Evolutionary conservation across 2,888 invertebrate species (phyloP), one percentile per base, ranked within the genome.

Genomic region (Xanthostigma xanthostigma): DNA sequence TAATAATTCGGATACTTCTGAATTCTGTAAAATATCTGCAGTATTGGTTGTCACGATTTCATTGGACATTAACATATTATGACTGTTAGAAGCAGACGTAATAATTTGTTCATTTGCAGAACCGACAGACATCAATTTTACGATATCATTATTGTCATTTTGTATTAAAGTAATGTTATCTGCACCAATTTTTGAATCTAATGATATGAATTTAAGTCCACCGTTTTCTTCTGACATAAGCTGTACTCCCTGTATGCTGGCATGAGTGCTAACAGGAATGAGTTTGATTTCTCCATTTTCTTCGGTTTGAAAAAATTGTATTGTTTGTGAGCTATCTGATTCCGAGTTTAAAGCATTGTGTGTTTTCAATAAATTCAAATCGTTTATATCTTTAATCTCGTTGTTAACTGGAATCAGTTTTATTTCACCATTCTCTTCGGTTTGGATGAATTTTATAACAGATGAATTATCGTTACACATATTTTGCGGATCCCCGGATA

Each of bases 231-330:
- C 14, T 10, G 44, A 12, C 12, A 68, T 58, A 44, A 68, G 67
- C 54, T 69, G 68, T 54, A 69, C 67, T 35, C 68, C n/a, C 10
- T 17, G 17, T 33, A 33, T 34, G 33, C 34, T 38, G 27, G 11
- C 27, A 33, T 36, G 17, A 37, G 40, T n/a, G 37, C 38, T 27
- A 33, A 48, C 12, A 10, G 47, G 14, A 36, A 48, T 37, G 9
- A 43, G 42, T 48, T 48, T 48, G 11, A 43, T 34, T 36, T 48
- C 43, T n/a, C 12, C 39, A 17, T 40, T 27, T 33, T 48, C 43
- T 27, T 48, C 38, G 1, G 42, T 17, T 35, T 33, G 14, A 9
- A 48, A 43, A 34, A 36, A 48, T 37, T 42, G 36, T 27, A 48
- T 43, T 17, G 12, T 44, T 11, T 44, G 14, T 13, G 36, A 33